Percentiles rank a stretch among this genome's conserved stretches.
Conservation (phyloP, 2,113 vertebrate genomes). For the Lampris incognitus region DNA sequence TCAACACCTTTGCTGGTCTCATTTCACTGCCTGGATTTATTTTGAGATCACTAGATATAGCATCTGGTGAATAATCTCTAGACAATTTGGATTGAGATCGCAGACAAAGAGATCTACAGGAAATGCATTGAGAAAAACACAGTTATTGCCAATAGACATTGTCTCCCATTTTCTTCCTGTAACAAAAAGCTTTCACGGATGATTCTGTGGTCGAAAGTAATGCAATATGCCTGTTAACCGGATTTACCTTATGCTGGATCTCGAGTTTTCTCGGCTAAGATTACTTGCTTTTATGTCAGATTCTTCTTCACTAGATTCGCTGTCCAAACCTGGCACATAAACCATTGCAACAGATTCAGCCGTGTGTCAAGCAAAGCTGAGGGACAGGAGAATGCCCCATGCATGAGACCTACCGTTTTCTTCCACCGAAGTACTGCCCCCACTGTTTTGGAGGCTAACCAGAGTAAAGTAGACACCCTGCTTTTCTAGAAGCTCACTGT, state of each 20-base stretch:
- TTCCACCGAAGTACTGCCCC: slow-evolving; percentile 32
- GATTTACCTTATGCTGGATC: slow-evolving; percentile 72
- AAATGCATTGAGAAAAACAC: slow-evolving; percentile 3
- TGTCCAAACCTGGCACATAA: slow-evolving; percentile 48
- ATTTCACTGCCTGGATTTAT: slow-evolving; percentile 19
- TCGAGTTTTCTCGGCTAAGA: slow-evolving; percentile 63
- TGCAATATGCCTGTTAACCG: not conserved
- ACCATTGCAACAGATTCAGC: not conserved
- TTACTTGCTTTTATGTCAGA: slow-evolving; percentile 36
- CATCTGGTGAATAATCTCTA: slow-evolving; percentile 42
- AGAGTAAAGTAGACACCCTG: slow-evolving; percentile 85
- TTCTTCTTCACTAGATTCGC: slow-evolving; percentile 43
- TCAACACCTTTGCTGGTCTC: slow-evolving; percentile 51
- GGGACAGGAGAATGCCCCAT: not conserved
- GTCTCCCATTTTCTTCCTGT: not conserved
- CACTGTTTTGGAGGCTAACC: slow-evolving; percentile 82
- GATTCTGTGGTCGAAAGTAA: not conserved
- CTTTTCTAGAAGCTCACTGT: slow-evolving; percentile 77
- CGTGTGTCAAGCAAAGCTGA: not conserved
- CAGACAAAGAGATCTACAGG: slow-evolving; percentile 66
- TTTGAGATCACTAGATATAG: slow-evolving; percentile 51
- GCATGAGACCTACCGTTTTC: slow-evolving; percentile 43
- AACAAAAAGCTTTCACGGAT: too few species aligned
- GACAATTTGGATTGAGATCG: slow-evolving; percentile 72
- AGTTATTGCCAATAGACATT: not conserved